These are phyloP conservation scores for Tragelaphus buxtoni DNA, from an alignment of 2,113 vertebrate species.

Conservation along the genomic window DNA sequence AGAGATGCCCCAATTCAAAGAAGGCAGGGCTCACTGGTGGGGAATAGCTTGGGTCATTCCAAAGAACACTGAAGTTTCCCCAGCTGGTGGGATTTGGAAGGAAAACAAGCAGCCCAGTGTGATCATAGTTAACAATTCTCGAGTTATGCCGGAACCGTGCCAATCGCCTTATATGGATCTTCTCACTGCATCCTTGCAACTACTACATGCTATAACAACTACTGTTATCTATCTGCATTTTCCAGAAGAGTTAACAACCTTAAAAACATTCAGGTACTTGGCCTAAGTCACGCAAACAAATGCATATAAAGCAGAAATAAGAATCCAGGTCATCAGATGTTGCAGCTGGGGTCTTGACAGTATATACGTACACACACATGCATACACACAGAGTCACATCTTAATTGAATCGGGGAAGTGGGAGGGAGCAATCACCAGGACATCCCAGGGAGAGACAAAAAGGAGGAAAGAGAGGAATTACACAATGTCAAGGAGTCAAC, in stretches of 20 bases:
- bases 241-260: background rate
- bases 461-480: background rate
- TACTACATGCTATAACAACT: rapidly evolving
- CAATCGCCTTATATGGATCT: background rate
- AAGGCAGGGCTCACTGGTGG: background rate
- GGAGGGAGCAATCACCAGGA: background rate
- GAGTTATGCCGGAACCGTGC: background rate
- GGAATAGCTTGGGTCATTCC: background rate
- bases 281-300: background rate
- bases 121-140: background rate
- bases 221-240: background rate
- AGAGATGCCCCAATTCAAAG: rapidly evolving
- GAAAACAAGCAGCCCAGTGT: background rate
- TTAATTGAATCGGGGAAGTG: background rate
- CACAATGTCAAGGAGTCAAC: background rate
- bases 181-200: background rate
- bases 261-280: background rate
- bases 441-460: background rate
- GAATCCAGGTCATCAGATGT: background rate
- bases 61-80: background rate
- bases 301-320: background rate
- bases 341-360: background rate
- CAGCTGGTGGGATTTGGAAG: background rate
- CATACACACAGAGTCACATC: background rate
- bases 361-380: background rate